Base-by-base conservation (phyloP, 2,113 vertebrate genomes). In the Sialia sialis region DNA sequence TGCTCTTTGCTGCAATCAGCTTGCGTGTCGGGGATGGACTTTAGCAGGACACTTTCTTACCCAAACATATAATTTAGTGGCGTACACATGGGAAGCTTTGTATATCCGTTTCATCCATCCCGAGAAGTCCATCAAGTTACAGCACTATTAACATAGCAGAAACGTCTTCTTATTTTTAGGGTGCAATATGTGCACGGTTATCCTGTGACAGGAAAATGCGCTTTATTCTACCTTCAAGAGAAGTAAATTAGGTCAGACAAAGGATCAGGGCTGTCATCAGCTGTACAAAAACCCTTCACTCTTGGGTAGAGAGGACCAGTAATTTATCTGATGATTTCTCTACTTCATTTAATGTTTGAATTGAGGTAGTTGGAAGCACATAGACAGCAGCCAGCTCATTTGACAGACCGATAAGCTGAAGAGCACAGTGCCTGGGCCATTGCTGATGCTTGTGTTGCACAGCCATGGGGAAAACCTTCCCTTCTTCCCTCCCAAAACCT, bases 241-340 rank as follows among this genome's bases (percentile, higher is more conserved):
- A 98, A 98, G 96, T 98, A 98, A 98, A 98, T 98, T 97, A 97
- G 97, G 98, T 97, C 97, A 97, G 97, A 98, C 95, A 97, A 98
- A 98, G 98, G 97, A 97, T 93, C 90, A 68, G 77, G 30, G 82
- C 97, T 97, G 98, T 98, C 97, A 94, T 94, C 96, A 84, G 93
- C 94, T 90, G 88, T 95, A 95, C 95, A 95, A 85, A 93, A 96
- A 43, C 70, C 81, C 86, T 97, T 97, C 97, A 89, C 89, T 97
- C 95, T 95, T 74, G 68, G 60, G 91, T 55, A 78, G 84, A 63
- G 91, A 93, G 79, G 96, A 86, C 96, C 90, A 73, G 96, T 94
- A 90, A 95, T 97, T 97, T 97, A 97, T 97, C 96, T 96, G 96
- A 97, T 97, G 94, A 96, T 97, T 97, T 96, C 97, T 98, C 92